These are phyloP conservation scores for Numenius phaeopus DNA, from an alignment of 2,797 vertebrate genomes.

Conservation along the genomic window DNA sequence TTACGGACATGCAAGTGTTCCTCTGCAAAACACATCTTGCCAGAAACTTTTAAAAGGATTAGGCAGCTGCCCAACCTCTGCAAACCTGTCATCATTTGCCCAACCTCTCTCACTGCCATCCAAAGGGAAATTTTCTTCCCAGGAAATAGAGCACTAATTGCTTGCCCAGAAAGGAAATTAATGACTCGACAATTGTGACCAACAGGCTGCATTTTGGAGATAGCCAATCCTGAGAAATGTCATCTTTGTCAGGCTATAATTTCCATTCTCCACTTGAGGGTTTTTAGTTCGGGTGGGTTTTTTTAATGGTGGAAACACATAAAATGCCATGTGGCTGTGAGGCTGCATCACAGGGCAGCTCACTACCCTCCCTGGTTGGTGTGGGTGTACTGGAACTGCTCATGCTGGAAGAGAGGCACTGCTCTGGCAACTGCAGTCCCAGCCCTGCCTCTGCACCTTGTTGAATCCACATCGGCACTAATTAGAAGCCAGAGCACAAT, in stretches of 20 bases:
- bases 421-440: neutral
- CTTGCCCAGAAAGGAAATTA: slow-evolving; percentile 39
- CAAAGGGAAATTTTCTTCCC: slow-evolving; percentile 25
- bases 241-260: slow-evolving; percentile 26
- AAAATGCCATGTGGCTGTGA: neutral
- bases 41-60: neutral
- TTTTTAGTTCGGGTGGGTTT: neutral
- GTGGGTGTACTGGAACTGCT: neutral
- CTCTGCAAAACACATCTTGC: neutral
- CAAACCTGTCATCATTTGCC: neutral
- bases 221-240: slow-evolving; percentile 20
- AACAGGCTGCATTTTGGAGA: neutral
- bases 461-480: neutral
- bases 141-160: neutral
- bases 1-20: neutral
- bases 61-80: neutral
- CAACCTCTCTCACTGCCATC: neutral
- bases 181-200: slow-evolving; percentile 18
- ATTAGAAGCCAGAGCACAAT: neutral
- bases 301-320: neutral
- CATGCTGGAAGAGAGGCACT: neutral
- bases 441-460: neutral
- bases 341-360: neutral
- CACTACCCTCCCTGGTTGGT: neutral
- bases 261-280: neutral